A percentile compares a stretch with the other conserved stretches of the same genome.
Conservation (phyloP, 2,888 invertebrate genomes). For the Rhingia rostrata region DNA sequence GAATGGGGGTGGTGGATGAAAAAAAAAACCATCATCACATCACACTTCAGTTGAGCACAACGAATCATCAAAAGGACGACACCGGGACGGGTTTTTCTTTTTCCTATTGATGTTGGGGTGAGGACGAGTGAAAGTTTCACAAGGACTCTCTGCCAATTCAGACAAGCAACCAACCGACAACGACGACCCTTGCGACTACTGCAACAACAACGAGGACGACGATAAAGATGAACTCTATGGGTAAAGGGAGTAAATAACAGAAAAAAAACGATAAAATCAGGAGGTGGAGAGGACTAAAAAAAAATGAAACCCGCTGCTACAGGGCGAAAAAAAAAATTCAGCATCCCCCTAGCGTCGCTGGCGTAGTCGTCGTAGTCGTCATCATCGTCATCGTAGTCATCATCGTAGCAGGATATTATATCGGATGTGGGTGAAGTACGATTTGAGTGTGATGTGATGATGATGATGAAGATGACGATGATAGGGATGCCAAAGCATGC, state of each 20-base stretch:
- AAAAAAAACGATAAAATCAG: slow-evolving; percentile 21
- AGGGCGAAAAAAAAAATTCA: slow-evolving; percentile 41
- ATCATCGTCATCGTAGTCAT: slow-evolving; percentile 33
- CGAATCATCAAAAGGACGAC: slow-evolving; percentile 50
- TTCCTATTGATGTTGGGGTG: no score
- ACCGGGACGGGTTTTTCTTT: not conserved
- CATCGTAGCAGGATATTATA: slow-evolving; percentile 66
- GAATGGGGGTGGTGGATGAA: slow-evolving; percentile 5
- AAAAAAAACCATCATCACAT: slow-evolving; percentile 69
- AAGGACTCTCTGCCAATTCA: slow-evolving; percentile 72
- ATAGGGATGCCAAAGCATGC: slow-evolving; percentile 70
- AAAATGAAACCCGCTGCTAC: not conserved
- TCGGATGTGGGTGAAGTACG: slow-evolving; percentile 75
- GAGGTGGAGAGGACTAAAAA: slow-evolving; percentile 21
- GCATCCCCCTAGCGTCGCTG: slow-evolving; percentile 52
- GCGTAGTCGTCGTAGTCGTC: slow-evolving; percentile 29
- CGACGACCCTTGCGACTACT: slow-evolving; percentile 65
- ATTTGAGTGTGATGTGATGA: slow-evolving; percentile 75
- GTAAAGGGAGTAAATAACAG: slow-evolving; percentile 58
- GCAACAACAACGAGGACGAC: slow-evolving; percentile 41
- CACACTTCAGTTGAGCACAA: slow-evolving; percentile 70
- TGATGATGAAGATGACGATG: slow-evolving; percentile 73
- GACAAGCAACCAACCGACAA: slow-evolving; percentile 65
- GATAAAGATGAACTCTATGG: slow-evolving; percentile 69
- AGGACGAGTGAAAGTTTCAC: slow-evolving; percentile 49